Evolutionary conservation across 2,113 vertebrate genomes (phyloP), one percentile per base, ranked within the genome.

Genomic region (Nycticebus coucang): DNA sequence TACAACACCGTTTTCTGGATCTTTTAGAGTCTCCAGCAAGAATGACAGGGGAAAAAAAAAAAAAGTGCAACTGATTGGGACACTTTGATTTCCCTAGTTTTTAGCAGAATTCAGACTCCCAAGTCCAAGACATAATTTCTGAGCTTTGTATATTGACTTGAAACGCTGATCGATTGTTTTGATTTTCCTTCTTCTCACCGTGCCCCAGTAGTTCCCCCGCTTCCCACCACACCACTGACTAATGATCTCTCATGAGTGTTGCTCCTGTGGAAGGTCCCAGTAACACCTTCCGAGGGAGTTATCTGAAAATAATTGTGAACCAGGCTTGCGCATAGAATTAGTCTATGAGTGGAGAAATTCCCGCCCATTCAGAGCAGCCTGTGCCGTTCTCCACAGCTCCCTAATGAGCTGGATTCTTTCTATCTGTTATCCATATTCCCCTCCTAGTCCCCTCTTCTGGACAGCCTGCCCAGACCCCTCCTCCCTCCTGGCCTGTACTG

Each of bases 201-300:
- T 41, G 69, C 55, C 60, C 50, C 71, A 80, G 53, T 96, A 93
- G 96, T 80, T 14, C 57, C 50, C 10, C 24, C 53, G 82, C 85
- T 87, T 91, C 74, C 92, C 50, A 50, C 85, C 84, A 69, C 62
- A 85, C 71, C 45, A 53, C 59, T 28, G 80, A 89, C 87, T 96
- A 95, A 95, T 95, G 95, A 87, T 45, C 50, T 57, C 50, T 84
- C 21, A 33, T 0, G 19, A 30, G 74, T 55, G 22, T 37, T 19
- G 41, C 57, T 85, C 88, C 35, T 0, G 0, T 26, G 55, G 41
- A 92, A 37, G 37, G 50, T 62, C 64, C 64, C 66, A 81, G 92
- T 96, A 94, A 78, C 59, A 28, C 41, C 13, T 83, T 95, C 89
- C 21, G 26, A 81, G 79, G 89, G 30, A 87, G 85, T 92, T 89